Evolutionary conservation across 2,113 vertebrate species (phyloP), one percentile per base, ranked within the genome.

Genomic region (Prunella fulvescens): DNA sequence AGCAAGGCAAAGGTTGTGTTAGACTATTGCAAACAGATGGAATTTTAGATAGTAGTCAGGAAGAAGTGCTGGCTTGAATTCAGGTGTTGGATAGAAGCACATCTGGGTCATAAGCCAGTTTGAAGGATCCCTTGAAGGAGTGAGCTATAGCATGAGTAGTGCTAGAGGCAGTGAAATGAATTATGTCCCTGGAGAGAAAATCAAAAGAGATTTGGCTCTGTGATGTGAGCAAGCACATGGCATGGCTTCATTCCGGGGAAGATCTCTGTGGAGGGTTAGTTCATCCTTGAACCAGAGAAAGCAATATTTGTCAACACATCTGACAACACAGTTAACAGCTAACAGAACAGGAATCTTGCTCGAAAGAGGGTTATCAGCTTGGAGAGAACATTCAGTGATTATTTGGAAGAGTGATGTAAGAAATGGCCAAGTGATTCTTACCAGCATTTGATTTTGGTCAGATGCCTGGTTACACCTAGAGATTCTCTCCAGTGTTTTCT

Each of bases 1-100:
- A 97, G 33, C 67, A 88, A 94, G 94, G 72, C 91, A 92, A 71
- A 64, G 76, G 67, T 88, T 92, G 60, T 74, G 37, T 62, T 74
- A 37, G 51, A 20, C 51, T 86, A 51, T 96, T 97, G 92, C 67
- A 92, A 93, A 83, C 88, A 92, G 92, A 90, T 93, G 91, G 56
- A 31, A n/a, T 74, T 94, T 83, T 53, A 81, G 64, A 78, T 83
- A 77, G 67, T 47, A 90, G 90, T 76, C 67, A 66, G 87, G 65
- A 95, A 51, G 76, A 90, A 37, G 14, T 0, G 0, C 60, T 95
- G 94, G 91, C 83, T 84, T 73, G 72, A 81, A 62, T 90, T 96
- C 64, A 93, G 76, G 72, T 82, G 50, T 48, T 96, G 92, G 88
- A 57, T 50, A 45, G 79, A 66, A 94, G 62, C 71, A 53, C 67